phyloP scores from a whole-genome alignment of 1,140 invertebrate species.

The Carcinoscorpius rotundicauda region DNA sequence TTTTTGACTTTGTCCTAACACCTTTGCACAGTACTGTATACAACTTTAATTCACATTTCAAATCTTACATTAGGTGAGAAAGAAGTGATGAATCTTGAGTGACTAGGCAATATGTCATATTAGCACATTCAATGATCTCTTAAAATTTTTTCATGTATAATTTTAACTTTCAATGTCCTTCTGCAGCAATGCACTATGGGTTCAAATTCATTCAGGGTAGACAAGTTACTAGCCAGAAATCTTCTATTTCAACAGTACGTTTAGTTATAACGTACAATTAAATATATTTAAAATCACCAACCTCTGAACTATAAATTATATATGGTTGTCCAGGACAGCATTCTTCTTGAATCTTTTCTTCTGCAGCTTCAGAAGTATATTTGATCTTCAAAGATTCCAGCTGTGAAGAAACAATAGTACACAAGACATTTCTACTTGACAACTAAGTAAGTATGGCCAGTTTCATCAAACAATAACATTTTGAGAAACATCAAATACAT shows the following conservation, averaged over 20 bases:
- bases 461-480: slow-evolving; percentile 17
- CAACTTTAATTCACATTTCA: too few species aligned
- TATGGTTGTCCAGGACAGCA: slow-evolving; percentile 82
- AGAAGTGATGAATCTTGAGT: too few species aligned
- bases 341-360: slow-evolving; percentile 77
- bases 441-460: slow-evolving; percentile 9
- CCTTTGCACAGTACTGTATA: too few species aligned
- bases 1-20: too few species aligned
- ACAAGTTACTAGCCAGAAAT: background rate
- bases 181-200: too few species aligned
- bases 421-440: too few species aligned
- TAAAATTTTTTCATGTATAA: too few species aligned
- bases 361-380: slow-evolving; percentile 59
- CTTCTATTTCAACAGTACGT: background rate
- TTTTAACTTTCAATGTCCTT: too few species aligned
- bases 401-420: slow-evolving; percentile 33
- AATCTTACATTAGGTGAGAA: too few species aligned
- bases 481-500: slow-evolving; percentile 10
- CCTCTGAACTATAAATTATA: slow-evolving; percentile 44
- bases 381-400: slow-evolving; percentile 61
- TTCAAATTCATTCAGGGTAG: background rate
- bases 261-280: background rate
- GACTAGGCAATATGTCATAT: too few species aligned
- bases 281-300: slow-evolving; percentile 29
- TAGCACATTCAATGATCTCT: too few species aligned